Percentiles rank a stretch among this genome's conserved stretches.
Evolutionary conservation across 2,888 invertebrate genomes (phyloP).

Genomic region (Abscondita cerata): DNA sequence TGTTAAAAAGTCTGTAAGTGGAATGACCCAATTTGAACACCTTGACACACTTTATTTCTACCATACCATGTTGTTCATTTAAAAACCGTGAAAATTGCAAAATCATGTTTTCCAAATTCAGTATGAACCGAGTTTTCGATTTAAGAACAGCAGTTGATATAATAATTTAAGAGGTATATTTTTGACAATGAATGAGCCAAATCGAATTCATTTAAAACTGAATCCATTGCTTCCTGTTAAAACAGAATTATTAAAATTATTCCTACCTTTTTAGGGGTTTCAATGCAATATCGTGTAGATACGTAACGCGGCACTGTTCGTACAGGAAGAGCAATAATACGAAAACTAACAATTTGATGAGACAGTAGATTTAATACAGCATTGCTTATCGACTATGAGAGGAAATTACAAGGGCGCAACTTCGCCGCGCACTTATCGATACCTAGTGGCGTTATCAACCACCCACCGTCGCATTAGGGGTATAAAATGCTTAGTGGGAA

Average conservation of each 20-base stretch:
- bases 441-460: constrained; percentile 45
- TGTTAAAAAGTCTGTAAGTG: constrained; percentile 18
- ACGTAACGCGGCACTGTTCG: constrained; percentile 35
- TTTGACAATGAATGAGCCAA: no score
- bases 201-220: neutral
- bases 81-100: constrained; percentile 11
- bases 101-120: neutral
- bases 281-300: constrained; percentile 13
- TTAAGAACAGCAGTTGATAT: neutral
- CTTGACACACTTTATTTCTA: constrained; percentile 36
- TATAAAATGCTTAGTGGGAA: constrained; percentile 27
- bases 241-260: no score
- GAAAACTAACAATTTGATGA: constrained; percentile 34
- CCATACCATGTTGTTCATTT: neutral
- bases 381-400: constrained; percentile 53
- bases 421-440: constrained; percentile 57
- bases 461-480: constrained; percentile 43
- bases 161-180: no score
- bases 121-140: no score
- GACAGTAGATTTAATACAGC: constrained; percentile 34
- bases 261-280: constrained; percentile 23
- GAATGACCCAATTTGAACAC: constrained; percentile 38
- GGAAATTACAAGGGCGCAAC: constrained; percentile 54
- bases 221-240: neutral
- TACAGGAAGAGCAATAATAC: constrained; percentile 33